Conservation (phyloP, 2,888 invertebrate species). For the Ectropis crepuscularia region DNA sequence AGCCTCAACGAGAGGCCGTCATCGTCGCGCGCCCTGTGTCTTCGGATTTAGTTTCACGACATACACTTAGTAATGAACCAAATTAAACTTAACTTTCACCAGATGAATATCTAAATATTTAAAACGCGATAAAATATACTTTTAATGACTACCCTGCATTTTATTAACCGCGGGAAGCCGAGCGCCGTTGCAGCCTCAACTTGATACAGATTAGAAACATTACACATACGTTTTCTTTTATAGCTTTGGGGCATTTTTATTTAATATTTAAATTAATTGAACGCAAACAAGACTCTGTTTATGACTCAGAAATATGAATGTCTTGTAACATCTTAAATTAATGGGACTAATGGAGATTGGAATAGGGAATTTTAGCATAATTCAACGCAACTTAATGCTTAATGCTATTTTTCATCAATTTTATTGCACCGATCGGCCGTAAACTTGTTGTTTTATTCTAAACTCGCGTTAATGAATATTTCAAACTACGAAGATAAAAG, state of each 20-base stretch:
- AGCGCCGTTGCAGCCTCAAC: slow-evolving; percentile 54
- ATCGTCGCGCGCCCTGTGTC: slow-evolving; percentile 3
- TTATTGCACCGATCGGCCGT: slow-evolving; percentile 58
- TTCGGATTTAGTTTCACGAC: slow-evolving; percentile 70
- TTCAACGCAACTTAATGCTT: slow-evolving; percentile 60
- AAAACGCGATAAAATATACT: slow-evolving; percentile 82
- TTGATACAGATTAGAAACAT: slow-evolving; percentile 75
- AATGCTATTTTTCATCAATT: slow-evolving; percentile 65
- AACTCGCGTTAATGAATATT: slow-evolving; percentile 19
- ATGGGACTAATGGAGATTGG: slow-evolving; percentile 58
- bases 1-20: not conserved
- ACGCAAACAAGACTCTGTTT: slow-evolving; percentile 73
- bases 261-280: slow-evolving; percentile 78
- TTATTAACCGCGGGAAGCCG: slow-evolving; percentile 70
- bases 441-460: slow-evolving; percentile 49
- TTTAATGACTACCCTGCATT: slow-evolving; percentile 78
- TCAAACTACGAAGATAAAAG: slow-evolving; percentile 8
- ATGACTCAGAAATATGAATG: slow-evolving; percentile 62
- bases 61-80: slow-evolving; percentile 67
- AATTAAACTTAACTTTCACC: slow-evolving; percentile 78
- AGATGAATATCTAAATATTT: slow-evolving; percentile 82
- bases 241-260: slow-evolving; percentile 66
- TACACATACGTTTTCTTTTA: slow-evolving; percentile 74
- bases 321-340: slow-evolving; percentile 63
- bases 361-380: slow-evolving; percentile 63